Conservation (phyloP, 2,888 invertebrate genomes). For the Coremacera marginata region DNA sequence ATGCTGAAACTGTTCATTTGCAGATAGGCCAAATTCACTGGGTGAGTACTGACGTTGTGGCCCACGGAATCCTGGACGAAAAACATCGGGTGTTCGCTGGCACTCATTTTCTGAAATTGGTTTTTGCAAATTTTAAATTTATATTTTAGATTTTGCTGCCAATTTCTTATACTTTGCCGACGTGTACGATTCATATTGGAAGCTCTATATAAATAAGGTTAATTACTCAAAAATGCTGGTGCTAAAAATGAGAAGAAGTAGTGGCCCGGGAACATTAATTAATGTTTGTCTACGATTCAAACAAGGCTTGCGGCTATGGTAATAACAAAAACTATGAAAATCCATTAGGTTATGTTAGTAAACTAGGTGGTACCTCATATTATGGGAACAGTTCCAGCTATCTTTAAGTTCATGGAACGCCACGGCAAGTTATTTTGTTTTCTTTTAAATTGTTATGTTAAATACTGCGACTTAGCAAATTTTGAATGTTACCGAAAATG, state of each 20-base stretch:
- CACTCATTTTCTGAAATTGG: not conserved
- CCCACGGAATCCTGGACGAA: conserved; percentile 13
- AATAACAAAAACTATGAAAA: not conserved
- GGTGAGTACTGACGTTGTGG: conserved; percentile 41
- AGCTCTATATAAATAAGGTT: no score
- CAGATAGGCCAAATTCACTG: conserved; percentile 47
- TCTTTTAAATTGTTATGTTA: not conserved
- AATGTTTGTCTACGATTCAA: not conserved
- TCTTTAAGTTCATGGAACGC: not conserved
- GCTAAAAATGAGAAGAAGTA: no score
- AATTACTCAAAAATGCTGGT: no score
- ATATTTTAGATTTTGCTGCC: no score
- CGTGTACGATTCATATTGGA: no score
- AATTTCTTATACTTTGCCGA: no score
- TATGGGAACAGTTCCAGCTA: not conserved
- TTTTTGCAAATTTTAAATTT: no score
- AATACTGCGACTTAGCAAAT: not conserved
- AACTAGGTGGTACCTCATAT: not conserved
- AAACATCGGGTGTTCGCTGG: no score
- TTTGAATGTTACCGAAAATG: not conserved
- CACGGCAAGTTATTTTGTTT: not conserved
- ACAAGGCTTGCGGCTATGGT: not conserved
- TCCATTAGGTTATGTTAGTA: not conserved
- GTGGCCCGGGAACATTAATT: not conserved
- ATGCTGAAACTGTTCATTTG: conserved; percentile 47